Conservation (phyloP, 2,113 vertebrate genomes). For the Mobula birostris region DNA sequence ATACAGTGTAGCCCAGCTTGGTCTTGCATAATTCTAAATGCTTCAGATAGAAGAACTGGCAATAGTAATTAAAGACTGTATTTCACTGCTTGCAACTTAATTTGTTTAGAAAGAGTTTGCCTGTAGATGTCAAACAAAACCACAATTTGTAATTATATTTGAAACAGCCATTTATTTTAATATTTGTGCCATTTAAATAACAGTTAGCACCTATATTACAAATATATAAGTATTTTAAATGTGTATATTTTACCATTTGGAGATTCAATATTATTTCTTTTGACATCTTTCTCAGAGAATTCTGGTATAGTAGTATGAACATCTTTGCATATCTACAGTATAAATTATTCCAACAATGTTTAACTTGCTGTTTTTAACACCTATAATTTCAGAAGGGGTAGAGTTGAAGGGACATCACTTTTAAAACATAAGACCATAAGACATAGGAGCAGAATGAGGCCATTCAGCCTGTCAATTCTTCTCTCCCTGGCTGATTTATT, state of each 20-base stretch:
- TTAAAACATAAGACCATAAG: no score
- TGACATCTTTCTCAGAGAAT: neutral
- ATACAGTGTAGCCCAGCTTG: neutral
- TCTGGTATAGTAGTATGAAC: neutral
- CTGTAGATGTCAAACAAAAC: neutral
- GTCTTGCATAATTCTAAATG: neutral
- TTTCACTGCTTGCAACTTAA: neutral
- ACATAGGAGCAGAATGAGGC: no score
- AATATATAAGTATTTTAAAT: neutral
- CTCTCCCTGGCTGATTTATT: no score
- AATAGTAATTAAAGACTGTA: neutral
- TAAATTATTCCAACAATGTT: slow-evolving; percentile 2
- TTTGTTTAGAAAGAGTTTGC: neutral
- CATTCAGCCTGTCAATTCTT: no score
- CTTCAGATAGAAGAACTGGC: neutral
- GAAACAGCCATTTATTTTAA: neutral
- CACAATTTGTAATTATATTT: neutral
- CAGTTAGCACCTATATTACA: neutral
- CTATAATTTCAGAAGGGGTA: neutral
- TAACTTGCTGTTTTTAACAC: neutral
- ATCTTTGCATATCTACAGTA: neutral
- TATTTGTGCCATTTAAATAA: neutral
- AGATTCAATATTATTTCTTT: neutral
- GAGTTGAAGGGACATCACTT: no score
- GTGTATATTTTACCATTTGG: no score